Conservation (phyloP, 2,113 vertebrate genomes). For the Myiozetetes cayanensis region DNA sequence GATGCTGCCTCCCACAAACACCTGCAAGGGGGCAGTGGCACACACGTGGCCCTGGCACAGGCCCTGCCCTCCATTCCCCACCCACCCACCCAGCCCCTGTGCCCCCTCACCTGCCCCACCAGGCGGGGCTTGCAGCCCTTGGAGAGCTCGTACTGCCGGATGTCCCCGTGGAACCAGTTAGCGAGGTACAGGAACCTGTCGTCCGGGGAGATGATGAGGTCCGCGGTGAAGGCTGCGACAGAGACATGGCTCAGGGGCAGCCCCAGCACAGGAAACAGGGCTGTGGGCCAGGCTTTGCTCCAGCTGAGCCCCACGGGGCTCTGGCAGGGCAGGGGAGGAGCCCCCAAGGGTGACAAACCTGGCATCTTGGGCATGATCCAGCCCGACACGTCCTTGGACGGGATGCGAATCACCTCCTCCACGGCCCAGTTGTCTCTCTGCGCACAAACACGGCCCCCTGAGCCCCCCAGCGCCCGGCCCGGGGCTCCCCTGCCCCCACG, state of each 20-base stretch:
- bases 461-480: background rate
- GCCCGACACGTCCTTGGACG: background rate
- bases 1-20: constrained; percentile 90
- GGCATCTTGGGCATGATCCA: constrained; percentile 28
- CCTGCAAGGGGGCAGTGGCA: constrained; percentile 53
- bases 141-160: constrained; percentile 92
- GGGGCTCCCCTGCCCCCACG: background rate
- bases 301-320: no score
- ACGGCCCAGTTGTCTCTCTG: constrained; percentile 1
- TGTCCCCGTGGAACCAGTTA: constrained; percentile 93
- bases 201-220: constrained; percentile 88
- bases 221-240: constrained; percentile 81
- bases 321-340: accelerated
- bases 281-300: no score
- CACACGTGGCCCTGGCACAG: accelerated
- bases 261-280: no score
- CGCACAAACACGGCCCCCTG: background rate
- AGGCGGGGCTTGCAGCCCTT: constrained; percentile 77
- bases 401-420: background rate
- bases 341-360: background rate
- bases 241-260: background rate
- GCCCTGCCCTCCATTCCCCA: background rate
- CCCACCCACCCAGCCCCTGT: background rate
- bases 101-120: constrained; percentile 78
- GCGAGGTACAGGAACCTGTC: constrained; percentile 89